These are phyloP conservation scores for Trachelus stipa DNA, from an alignment of 2,888 invertebrate genomes.

Conservation along the genomic window DNA sequence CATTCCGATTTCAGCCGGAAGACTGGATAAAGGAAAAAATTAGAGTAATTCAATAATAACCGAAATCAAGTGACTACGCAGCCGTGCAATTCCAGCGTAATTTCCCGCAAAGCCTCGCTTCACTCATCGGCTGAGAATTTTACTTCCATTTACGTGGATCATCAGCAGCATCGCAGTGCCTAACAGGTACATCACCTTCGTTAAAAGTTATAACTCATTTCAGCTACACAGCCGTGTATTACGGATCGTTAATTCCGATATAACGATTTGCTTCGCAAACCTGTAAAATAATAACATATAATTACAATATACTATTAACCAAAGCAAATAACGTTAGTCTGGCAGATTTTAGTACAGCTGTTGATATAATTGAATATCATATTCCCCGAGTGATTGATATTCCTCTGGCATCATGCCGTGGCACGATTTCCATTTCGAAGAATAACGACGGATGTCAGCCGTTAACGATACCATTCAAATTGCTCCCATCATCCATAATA, in stretches of 20 bases:
- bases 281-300: not conserved
- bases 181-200: not conserved
- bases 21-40: not conserved
- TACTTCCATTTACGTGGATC: not conserved
- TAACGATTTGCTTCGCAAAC: not conserved
- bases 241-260: not conserved
- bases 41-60: not conserved
- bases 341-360: not conserved
- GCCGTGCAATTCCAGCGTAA: not conserved
- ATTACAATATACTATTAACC: not conserved
- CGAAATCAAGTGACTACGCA: not conserved
- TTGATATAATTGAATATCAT: constrained; percentile 48
- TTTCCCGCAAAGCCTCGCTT: not conserved
- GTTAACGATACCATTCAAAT: constrained; percentile 15
- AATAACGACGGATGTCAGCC: constrained; percentile 33
- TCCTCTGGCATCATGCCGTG: constrained; percentile 44
- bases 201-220: not conserved
- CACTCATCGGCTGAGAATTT: not conserved
- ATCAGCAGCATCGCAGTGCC: not conserved
- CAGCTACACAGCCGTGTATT: not conserved
- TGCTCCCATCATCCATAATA: not conserved
- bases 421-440: constrained; percentile 49
- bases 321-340: not conserved
- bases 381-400: constrained; percentile 49
- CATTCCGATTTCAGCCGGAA: not conserved